Percentiles rank a stretch among this genome's conserved stretches.
Evolutionary conservation across 2,113 vertebrate species (phyloP).

Genomic region (Mesitornis unicolor): DNA sequence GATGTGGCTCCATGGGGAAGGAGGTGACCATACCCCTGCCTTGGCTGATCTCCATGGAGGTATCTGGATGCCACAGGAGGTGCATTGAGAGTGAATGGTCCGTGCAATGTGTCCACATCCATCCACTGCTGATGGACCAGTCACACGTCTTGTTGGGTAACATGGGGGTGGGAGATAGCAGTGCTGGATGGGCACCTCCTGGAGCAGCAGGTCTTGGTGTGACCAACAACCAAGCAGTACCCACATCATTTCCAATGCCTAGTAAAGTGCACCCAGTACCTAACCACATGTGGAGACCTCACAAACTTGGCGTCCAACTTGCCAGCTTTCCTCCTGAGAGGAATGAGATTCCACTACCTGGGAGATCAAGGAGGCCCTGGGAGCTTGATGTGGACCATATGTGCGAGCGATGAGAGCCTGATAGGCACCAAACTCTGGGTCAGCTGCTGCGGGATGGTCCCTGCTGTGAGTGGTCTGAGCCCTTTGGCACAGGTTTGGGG

Average conservation of each 20-base stretch:
- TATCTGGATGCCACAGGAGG: background rate
- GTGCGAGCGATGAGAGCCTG: background rate
- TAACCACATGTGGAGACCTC: background rate
- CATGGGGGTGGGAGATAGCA: background rate
- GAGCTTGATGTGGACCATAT: background rate
- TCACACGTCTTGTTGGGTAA: background rate
- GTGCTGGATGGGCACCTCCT: background rate
- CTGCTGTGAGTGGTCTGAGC: background rate
- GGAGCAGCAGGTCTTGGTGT: background rate
- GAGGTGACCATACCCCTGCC: background rate
- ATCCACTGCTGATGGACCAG: background rate
- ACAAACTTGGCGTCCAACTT: background rate
- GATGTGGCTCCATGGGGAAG: background rate
- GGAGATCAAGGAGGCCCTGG: fast-evolving
- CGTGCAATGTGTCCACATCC: fast-evolving
- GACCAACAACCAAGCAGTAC: background rate
- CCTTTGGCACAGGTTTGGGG: background rate
- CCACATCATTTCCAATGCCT: background rate
- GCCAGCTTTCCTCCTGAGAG: background rate
- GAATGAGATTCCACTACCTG: background rate
- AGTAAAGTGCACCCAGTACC: background rate
- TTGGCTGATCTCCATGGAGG: background rate
- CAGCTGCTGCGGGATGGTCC: background rate
- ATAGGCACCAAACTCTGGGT: background rate
- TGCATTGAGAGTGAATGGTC: background rate